Percentiles rank a stretch among this genome's conserved stretches.
These are phyloP conservation scores for Thunnus thynnus DNA, from an alignment of 2,113 vertebrate species.

Conservation along the genomic window DNA sequence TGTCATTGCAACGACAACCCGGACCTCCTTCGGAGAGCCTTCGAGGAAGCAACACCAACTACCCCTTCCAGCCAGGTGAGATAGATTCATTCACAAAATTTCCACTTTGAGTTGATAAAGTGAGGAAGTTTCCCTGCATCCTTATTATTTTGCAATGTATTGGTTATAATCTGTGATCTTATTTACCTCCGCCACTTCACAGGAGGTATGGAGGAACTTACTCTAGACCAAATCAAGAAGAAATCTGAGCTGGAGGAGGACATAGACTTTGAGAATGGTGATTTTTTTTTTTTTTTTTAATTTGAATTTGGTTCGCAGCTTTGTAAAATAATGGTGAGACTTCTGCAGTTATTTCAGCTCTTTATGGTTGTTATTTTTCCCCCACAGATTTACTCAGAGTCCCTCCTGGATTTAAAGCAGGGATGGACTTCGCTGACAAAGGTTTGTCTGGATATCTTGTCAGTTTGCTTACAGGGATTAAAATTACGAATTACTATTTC, in stretches of 20 bases:
- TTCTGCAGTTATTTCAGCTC: neutral
- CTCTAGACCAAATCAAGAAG: constrained; percentile 87
- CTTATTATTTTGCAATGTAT: neutral
- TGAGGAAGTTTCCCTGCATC: neutral
- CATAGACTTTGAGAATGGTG: constrained; percentile 91
- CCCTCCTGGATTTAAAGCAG: constrained; percentile 89
- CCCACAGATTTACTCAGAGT: constrained; percentile 87
- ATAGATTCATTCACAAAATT: neutral
- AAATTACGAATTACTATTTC: neutral
- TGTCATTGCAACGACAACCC: constrained; percentile 90
- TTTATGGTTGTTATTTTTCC: neutral
- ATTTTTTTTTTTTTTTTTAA: neutral
- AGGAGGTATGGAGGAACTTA: constrained; percentile 94
- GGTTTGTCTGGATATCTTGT: constrained; percentile 75
- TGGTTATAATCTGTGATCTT: constrained; percentile 9
- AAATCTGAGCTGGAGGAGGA: constrained; percentile 87
- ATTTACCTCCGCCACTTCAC: neutral
- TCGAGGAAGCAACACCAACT: constrained; percentile 91
- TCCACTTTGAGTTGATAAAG: neutral
- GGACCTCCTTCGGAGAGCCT: constrained; percentile 89
- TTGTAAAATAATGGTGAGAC: neutral
- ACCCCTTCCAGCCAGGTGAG: constrained; percentile 91
- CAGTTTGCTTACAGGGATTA: neutral
- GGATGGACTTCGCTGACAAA: constrained; percentile 89
- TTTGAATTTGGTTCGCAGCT: neutral